Percentiles rank a stretch among this genome's conserved stretches.
phyloP scores from a whole-genome alignment of 2,888 invertebrate species.

The Xylophagus ater region DNA sequence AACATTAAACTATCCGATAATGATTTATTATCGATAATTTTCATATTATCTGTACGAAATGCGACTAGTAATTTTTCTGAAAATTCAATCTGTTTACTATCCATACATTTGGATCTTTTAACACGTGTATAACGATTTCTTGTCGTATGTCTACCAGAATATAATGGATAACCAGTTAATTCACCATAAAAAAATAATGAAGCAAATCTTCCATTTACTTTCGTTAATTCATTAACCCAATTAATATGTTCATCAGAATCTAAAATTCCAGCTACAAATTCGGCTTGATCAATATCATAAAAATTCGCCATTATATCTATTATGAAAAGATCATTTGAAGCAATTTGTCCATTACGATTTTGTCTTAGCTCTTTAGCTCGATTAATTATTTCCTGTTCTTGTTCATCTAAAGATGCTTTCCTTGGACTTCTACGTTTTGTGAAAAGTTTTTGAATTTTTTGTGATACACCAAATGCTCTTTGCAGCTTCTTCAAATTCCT shows the following conservation, averaged over 20 bases:
- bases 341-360: slow-evolving; percentile 25
- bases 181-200: slow-evolving; percentile 57
- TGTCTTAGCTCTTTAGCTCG: slow-evolving; percentile 26
- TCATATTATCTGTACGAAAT: slow-evolving; percentile 50
- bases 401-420: slow-evolving; percentile 27
- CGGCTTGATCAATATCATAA: slow-evolving; percentile 54
- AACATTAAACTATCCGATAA: slow-evolving; percentile 43
- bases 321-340: slow-evolving; percentile 48
- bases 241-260: slow-evolving; percentile 55
- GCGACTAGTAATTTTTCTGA: slow-evolving; percentile 43
- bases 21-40: slow-evolving; percentile 50
- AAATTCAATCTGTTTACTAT: slow-evolving; percentile 43
- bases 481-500: slow-evolving; percentile 22
- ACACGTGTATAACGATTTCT: slow-evolving; percentile 32
- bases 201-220: slow-evolving; percentile 48
- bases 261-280: slow-evolving; percentile 55
- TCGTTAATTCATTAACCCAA: slow-evolving; percentile 49
- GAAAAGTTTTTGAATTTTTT: slow-evolving; percentile 28
- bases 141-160: slow-evolving; percentile 28
- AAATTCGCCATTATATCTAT: slow-evolving; percentile 57
- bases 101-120: slow-evolving; percentile 51
- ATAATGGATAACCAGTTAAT: slow-evolving; percentile 49
- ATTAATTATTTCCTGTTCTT: slow-evolving; percentile 19
- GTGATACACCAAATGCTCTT: slow-evolving; percentile 29
- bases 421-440: slow-evolving; percentile 25